phyloP scores from a whole-genome alignment of 2,888 invertebrate species.

The Nomada fabriciana region DNA sequence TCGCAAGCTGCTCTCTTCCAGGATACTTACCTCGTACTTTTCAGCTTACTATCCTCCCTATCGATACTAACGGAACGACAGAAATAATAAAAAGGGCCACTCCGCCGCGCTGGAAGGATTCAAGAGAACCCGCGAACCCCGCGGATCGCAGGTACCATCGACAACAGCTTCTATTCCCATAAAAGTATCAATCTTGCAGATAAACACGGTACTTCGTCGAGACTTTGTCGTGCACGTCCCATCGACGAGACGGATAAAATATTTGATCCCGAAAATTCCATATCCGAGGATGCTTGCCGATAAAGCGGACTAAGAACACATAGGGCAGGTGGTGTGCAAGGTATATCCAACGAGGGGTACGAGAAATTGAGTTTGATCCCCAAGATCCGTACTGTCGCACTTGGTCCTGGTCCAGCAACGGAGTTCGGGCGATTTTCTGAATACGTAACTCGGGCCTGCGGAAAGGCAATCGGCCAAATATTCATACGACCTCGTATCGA shows the following conservation, averaged over 20 bases:
- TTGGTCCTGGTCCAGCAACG: conserved; percentile 68
- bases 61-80: background rate
- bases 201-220: conserved; percentile 24
- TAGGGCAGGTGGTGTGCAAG: conserved; percentile 35
- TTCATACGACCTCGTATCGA: conserved; percentile 71
- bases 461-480: conserved; percentile 78
- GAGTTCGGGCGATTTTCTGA: conserved; percentile 57
- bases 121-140: background rate
- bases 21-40: background rate
- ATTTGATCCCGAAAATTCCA: conserved; percentile 53
- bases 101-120: background rate
- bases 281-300: conserved; percentile 31
- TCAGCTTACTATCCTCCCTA: background rate
- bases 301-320: conserved; percentile 42
- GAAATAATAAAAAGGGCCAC: background rate
- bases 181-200: conserved; percentile 43
- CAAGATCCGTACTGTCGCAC: conserved; percentile 47
- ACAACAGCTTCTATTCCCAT: conserved; percentile 13
- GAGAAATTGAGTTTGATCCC: conserved; percentile 45
- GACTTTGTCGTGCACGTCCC: conserved; percentile 12
- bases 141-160: conserved; percentile 16
- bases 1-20: background rate
- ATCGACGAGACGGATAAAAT: conserved; percentile 33
- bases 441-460: conserved; percentile 65
- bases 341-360: conserved; percentile 23